Conservation (phyloP, 2,797 vertebrate species). For the Onychomys arenicola region DNA sequence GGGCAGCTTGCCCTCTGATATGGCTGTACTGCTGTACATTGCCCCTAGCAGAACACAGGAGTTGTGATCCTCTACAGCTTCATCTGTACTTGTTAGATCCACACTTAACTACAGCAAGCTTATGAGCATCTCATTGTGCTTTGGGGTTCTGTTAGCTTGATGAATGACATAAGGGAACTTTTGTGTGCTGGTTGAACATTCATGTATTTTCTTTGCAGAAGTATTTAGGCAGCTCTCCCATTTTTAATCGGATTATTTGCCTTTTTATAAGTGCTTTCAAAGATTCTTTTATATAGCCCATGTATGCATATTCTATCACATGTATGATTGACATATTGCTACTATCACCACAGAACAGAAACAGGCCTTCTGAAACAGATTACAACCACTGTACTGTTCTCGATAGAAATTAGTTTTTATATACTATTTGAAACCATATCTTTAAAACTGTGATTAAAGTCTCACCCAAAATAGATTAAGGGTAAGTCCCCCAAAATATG, state of each 20-base stretch:
- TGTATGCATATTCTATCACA: not conserved
- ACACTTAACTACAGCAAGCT: not conserved
- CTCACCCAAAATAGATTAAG: not conserved
- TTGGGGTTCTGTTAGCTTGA: not conserved
- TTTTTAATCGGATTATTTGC: not conserved
- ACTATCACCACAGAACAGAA: not conserved
- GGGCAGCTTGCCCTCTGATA: not conserved
- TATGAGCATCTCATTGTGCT: not conserved
- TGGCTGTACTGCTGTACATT: not conserved
- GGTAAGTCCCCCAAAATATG: not conserved
- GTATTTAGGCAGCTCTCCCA: not conserved
- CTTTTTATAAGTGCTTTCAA: conserved; percentile 1
- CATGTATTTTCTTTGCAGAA: conserved; percentile 3
- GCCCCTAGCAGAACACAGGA: not conserved
- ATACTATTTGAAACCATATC: not conserved
- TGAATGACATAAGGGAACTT: not conserved
- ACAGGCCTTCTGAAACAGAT: not conserved
- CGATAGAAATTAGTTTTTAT: not conserved
- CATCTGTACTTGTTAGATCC: not conserved
- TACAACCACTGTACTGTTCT: not conserved
- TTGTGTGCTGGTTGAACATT: not conserved
- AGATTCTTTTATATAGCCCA: not conserved
- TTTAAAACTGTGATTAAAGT: conserved; percentile 36
- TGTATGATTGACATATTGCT: not conserved
- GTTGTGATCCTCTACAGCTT: not conserved